Base-by-base conservation (phyloP, 2,797 vertebrate species). In the Sphaeramia orbicularis region DNA sequence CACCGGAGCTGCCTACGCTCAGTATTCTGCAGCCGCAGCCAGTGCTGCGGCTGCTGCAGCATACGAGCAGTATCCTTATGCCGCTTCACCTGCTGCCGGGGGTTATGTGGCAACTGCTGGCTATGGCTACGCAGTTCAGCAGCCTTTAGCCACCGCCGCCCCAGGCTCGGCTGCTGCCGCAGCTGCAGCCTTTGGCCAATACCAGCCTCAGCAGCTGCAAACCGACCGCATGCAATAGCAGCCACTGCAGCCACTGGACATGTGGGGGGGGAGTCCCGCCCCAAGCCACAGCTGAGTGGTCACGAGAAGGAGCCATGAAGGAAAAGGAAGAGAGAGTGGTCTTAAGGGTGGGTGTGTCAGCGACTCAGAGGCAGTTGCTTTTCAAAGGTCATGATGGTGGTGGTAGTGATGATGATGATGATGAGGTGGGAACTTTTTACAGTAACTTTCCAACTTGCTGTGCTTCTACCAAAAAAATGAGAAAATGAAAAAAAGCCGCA, bases 221-320 rank as follows among this genome's bases (percentile, higher is more conserved):
- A 93, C 97, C 0, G 98, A 99, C 89, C 95, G 98, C 58, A 97
- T 99, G 97, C 98, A 99, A 93, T 99, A 98, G 92, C 95, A 87
- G 86, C 84, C 68, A 86, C 78, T 81, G 86, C 86, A 83, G 73
- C 78, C 40, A 65, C 53, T 55, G 90, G 92, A 93, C 92, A 83
- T 50, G 68, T 16, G 47, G 66, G 74, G 36, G 69, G 84, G 72
- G 65, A 78, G 72, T 52, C 60, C 60, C 49, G 7, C 53, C 49
- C 81, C 48, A 44, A 12, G 63, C 86, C 78, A 62, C 80, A 62
- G 78, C 76, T 83, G 83, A 88, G 60, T 80, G 76, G 83, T 71
- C 69, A 53, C 6, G 75, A 77, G 71, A 81, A 50, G 42, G 75
- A 81, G 81, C 53, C 16, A 48, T 50, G 11, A 41, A 67, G 61